These are phyloP conservation scores for Digitonthophagus gazella DNA, from an alignment of 2,888 invertebrate species.

Conservation along the genomic window DNA sequence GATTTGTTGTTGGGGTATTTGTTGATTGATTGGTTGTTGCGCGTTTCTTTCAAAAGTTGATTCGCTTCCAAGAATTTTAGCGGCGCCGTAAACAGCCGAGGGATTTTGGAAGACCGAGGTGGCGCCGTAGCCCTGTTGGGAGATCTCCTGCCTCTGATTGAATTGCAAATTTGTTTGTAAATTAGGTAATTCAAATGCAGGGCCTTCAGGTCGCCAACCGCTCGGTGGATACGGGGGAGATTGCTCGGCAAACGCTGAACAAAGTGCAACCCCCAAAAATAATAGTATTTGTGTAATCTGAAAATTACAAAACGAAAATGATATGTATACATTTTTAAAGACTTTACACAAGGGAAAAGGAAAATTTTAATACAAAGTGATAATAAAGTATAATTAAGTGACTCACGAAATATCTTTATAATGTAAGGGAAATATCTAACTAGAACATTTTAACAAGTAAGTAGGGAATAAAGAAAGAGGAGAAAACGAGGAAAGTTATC, in stretches of 20 bases:
- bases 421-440: too few relatives aligned
- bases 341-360: too few relatives aligned
- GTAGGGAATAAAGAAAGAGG: too few relatives aligned
- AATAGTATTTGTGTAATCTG: not conserved
- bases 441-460: too few relatives aligned
- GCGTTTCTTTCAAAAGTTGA: not conserved
- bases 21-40: too few relatives aligned
- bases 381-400: too few relatives aligned
- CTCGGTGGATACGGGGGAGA: conserved; percentile 8
- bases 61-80: not conserved
- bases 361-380: too few relatives aligned
- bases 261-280: conserved; percentile 2
- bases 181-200: conserved; percentile 14
- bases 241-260: not conserved
- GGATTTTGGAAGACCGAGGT: not conserved
- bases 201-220: conserved; percentile 16
- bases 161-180: not conserved
- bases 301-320: not conserved
- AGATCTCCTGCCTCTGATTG: not conserved
- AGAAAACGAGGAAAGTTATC: too few relatives aligned
- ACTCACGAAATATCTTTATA: too few relatives aligned
- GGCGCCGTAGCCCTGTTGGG: not conserved
- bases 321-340: too few relatives aligned
- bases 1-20: too few relatives aligned
- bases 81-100: not conserved